phyloP scores from a whole-genome alignment of 2,888 invertebrate species.

The Pinctada fucata region DNA sequence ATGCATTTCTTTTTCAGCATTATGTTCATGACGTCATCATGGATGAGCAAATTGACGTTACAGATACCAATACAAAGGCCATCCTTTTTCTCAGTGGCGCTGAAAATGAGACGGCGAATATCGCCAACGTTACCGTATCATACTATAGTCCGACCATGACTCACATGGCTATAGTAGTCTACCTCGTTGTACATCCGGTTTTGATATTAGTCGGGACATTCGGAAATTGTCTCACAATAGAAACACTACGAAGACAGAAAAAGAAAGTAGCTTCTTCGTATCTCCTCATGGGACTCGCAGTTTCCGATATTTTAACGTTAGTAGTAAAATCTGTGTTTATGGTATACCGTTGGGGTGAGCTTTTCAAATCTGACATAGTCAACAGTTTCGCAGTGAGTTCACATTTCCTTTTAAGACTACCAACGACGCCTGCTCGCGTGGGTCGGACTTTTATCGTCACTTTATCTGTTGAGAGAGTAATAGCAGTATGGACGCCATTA shows the following conservation, averaged over 20 bases:
- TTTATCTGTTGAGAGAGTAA: background rate
- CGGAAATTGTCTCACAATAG: background rate
- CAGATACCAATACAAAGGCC: no score
- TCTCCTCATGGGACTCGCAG: background rate
- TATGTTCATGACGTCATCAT: no score
- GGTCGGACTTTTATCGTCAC: background rate
- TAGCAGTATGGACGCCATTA: background rate
- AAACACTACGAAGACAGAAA: background rate
- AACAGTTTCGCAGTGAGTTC: background rate
- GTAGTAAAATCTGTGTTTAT: background rate
- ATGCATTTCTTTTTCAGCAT: no score
- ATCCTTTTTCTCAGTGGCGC: no score
- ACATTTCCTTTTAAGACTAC: background rate
- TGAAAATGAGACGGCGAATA: background rate
- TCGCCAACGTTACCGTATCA: background rate
- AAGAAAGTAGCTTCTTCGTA: background rate
- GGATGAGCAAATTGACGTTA: no score
- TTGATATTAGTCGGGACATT: background rate
- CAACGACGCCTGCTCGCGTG: background rate
- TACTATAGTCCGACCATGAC: background rate
- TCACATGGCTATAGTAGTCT: background rate
- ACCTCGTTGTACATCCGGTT: background rate
- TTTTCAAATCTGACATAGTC: background rate
- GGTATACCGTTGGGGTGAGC: background rate
- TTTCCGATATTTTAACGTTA: background rate